Evolutionary conservation across 2,113 vertebrate species (phyloP).

Genomic region (Spheniscus mendiculus): DNA sequence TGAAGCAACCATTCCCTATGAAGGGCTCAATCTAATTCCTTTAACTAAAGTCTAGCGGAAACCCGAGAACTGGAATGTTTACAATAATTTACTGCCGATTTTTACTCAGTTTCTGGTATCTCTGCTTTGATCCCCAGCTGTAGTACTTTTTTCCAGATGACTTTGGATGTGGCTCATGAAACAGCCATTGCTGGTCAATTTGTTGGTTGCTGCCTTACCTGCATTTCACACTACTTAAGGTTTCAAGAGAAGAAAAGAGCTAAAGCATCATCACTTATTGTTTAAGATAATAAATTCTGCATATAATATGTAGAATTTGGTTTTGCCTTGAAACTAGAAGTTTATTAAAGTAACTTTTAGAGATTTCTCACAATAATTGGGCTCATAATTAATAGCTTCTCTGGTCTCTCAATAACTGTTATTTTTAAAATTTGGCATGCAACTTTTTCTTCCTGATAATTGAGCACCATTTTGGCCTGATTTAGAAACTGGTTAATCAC

Average conservation of each 20-base stretch:
- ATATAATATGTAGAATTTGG: background rate
- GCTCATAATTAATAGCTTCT: background rate
- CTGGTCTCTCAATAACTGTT: background rate
- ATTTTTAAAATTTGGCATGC: background rate
- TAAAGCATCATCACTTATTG: background rate
- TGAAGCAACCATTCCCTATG: too few species aligned
- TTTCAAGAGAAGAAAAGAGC: background rate
- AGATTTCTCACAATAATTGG: background rate
- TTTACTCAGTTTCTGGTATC: background rate
- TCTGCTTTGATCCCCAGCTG: background rate
- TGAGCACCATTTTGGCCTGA: background rate
- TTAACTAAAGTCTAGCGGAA: background rate
- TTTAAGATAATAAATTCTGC: background rate
- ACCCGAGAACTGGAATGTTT: background rate
- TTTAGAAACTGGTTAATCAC: background rate
- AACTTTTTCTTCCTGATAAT: background rate
- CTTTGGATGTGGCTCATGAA: background rate
- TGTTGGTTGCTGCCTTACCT: background rate
- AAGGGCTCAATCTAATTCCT: background rate
- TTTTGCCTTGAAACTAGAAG: background rate
- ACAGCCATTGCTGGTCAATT: background rate
- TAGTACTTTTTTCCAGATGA: background rate
- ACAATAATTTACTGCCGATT: background rate
- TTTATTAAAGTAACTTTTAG: background rate
- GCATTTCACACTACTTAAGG: background rate